Evolutionary conservation across 2,797 vertebrate genomes (phyloP).

Genomic region (Hirundo rustica): DNA sequence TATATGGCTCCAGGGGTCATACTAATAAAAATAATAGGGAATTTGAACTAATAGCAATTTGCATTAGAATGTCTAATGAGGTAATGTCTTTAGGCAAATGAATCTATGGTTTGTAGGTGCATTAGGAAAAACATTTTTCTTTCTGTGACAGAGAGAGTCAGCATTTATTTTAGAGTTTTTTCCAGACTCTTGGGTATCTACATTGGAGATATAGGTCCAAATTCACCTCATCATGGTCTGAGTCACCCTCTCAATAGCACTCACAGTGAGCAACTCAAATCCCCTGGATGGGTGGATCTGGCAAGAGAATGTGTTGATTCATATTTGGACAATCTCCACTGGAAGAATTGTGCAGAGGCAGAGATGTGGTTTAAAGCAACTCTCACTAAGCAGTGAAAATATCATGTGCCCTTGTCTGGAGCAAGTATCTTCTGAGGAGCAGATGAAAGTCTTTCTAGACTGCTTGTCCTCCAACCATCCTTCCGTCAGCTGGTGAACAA

Average conservation of each 20-base stretch:
- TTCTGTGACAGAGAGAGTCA: not conserved
- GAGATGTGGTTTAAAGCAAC: not conserved
- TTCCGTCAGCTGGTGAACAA: accelerated
- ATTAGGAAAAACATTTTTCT: not conserved
- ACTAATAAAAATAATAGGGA: not conserved
- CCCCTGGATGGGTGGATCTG: not conserved
- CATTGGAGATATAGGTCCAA: not conserved
- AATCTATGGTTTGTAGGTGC: not conserved
- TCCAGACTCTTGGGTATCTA: not conserved
- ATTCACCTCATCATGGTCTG: not conserved
- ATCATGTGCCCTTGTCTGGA: not conserved
- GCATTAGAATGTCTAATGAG: not conserved
- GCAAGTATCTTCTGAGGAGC: not conserved
- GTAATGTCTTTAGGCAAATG: not conserved
- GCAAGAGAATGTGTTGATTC: not conserved
- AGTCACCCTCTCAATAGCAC: not conserved
- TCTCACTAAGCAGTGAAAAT: not conserved
- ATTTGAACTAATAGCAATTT: not conserved
- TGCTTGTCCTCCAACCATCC: not conserved
- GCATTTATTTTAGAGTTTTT: not conserved
- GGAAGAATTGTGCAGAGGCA: not conserved
- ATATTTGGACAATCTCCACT: not conserved
- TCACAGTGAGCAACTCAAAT: not conserved
- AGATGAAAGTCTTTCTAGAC: not conserved
- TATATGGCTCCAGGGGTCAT: not conserved